Conservation (phyloP, 2,797 vertebrate genomes). For the Lutjanus campechanus region DNA sequence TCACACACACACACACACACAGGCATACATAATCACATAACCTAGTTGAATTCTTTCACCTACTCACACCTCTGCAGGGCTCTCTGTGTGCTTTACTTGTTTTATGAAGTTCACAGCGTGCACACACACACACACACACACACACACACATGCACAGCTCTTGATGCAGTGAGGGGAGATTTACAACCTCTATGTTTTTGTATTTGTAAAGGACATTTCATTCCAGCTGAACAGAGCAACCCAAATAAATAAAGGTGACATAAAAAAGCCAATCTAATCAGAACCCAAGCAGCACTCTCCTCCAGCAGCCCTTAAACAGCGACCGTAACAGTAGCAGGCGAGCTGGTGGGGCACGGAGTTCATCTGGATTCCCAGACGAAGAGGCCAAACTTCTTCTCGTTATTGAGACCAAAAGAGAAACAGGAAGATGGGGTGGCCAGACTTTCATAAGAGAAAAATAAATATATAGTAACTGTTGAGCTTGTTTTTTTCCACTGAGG, state of each 20-base stretch:
- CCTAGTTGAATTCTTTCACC: slow-evolving; percentile 3
- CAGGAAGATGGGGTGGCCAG: neutral
- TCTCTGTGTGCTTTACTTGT: slow-evolving; percentile 2
- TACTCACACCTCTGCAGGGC: slow-evolving; percentile 19
- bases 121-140: neutral
- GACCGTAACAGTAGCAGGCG: neutral
- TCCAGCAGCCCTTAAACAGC: neutral
- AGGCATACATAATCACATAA: neutral
- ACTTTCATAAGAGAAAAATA: neutral
- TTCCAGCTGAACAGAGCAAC: slow-evolving; percentile 33
- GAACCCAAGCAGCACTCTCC: slow-evolving; percentile 1
- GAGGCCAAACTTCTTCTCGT: neutral
- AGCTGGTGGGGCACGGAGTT: slow-evolving; percentile 1
- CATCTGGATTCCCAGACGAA: neutral
- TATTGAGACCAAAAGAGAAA: neutral
- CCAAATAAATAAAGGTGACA: slow-evolving; percentile 42
- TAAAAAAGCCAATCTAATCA: slow-evolving; percentile 45
- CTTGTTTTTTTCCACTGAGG: slow-evolving; percentile 6
- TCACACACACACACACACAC: neutral
- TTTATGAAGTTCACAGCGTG: neutral
- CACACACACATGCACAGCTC: neutral
- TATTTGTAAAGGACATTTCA: slow-evolving; percentile 36
- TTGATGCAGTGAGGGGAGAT: slow-evolving; percentile 14
- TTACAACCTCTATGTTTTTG: slow-evolving; percentile 30
- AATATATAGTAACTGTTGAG: slow-evolving; percentile 2